Percentiles rank a stretch among this genome's conserved stretches.
Conservation (phyloP, 2,113 vertebrate genomes). For the Calidris pygmaea region DNA sequence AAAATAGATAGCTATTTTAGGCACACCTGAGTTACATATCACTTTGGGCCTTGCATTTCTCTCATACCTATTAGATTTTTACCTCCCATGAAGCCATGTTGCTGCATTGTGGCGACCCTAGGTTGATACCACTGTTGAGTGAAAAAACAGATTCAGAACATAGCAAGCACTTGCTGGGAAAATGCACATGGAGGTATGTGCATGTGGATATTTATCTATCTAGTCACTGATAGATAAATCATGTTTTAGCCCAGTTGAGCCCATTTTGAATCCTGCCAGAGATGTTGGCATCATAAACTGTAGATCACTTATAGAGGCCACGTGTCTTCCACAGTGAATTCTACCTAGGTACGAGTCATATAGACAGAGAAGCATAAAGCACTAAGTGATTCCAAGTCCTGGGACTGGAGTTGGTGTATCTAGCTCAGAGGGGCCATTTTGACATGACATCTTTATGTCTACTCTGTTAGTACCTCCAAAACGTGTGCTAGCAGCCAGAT, state of each 20-base stretch:
- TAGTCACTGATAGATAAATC: neutral
- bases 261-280: neutral
- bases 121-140: neutral
- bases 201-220: neutral
- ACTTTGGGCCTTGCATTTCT: neutral
- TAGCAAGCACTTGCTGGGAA: neutral
- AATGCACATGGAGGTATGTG: neutral
- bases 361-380: neutral
- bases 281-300: neutral
- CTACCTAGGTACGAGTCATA: neutral
- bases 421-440: neutral
- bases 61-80: neutral
- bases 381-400: neutral
- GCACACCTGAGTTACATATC: neutral
- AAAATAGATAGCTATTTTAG: neutral
- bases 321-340: neutral
- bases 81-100: neutral
- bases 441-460: constrained; percentile 2
- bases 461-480: neutral
- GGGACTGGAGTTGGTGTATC: neutral
- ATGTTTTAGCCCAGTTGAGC: neutral
- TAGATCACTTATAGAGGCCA: rapidly evolving
- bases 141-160: neutral
- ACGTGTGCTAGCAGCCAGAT: neutral
- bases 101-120: neutral